These are phyloP conservation scores for Labia minor DNA, from an alignment of 2,888 invertebrate genomes.

Conservation along the genomic window DNA sequence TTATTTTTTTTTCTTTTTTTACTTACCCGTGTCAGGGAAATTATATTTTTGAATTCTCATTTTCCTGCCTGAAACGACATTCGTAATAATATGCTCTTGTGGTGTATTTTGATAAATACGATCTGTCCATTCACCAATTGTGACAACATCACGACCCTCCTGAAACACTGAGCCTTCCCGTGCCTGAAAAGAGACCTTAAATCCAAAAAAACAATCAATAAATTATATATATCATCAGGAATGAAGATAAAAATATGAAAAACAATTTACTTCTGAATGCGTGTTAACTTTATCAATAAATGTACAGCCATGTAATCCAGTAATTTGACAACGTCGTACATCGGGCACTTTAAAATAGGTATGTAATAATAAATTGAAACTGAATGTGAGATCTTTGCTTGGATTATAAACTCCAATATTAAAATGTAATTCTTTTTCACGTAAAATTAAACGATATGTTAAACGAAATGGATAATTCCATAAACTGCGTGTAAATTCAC, in stretches of 20 bases:
- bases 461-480: conserved; percentile 92
- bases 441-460: conserved; percentile 80
- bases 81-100: conserved; percentile 84
- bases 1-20: no score
- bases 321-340: conserved; percentile 81
- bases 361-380: conserved; percentile 85
- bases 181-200: conserved; percentile 43
- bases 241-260: conserved; percentile 13
- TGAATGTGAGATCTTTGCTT: conserved; percentile 80
- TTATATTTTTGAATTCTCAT: conserved; percentile 90
- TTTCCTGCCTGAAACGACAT: conserved; percentile 81
- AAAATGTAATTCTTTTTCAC: conserved; percentile 85
- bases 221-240: neutral
- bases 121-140: conserved; percentile 86
- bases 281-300: conserved; percentile 71
- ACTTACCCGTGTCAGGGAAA: conserved; percentile 77
- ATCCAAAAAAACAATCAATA: no score
- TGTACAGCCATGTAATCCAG: conserved; percentile 81
- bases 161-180: conserved; percentile 76
- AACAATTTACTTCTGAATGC: conserved; percentile 16
- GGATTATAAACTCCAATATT: conserved; percentile 90
- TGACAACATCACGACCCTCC: conserved; percentile 82
- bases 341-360: conserved; percentile 95
- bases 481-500: conserved; percentile 82
- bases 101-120: conserved; percentile 87